Percentiles rank a stretch among this genome's conserved stretches.
phyloP scores from a whole-genome alignment of 2,113 vertebrate species.

The Harpagus bidentatus region DNA sequence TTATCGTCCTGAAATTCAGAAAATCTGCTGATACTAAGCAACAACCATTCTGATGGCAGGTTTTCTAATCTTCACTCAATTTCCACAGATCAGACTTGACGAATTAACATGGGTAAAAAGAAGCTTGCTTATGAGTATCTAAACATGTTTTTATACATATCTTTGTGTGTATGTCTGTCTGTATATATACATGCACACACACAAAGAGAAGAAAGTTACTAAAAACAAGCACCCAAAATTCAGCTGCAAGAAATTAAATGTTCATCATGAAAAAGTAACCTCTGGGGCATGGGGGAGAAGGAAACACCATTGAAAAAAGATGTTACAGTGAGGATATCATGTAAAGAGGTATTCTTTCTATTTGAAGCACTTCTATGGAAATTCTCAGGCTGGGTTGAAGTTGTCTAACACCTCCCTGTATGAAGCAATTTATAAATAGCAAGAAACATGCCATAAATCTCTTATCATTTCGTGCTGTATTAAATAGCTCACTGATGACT shows the following conservation, averaged over 20 bases:
- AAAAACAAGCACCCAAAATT: background rate
- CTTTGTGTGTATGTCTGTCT: background rate
- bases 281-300: background rate
- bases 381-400: background rate
- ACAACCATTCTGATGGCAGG: background rate
- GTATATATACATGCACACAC: background rate
- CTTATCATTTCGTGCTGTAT: background rate
- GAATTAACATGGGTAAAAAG: background rate
- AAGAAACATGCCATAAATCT: background rate
- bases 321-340: background rate
- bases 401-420: background rate
- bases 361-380: background rate
- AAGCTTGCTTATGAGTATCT: background rate
- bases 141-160: background rate
- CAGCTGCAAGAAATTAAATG: background rate
- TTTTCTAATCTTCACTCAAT: background rate
- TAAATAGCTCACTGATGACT: background rate
- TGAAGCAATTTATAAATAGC: background rate
- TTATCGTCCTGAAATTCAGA: background rate
- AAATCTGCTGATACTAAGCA: background rate
- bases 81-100: background rate
- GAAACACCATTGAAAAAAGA: background rate
- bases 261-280: background rate
- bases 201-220: background rate
- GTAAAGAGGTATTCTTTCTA: background rate